These are phyloP conservation scores for Miichthys miiuy DNA, from an alignment of 2,797 vertebrate species.

Conservation along the genomic window DNA sequence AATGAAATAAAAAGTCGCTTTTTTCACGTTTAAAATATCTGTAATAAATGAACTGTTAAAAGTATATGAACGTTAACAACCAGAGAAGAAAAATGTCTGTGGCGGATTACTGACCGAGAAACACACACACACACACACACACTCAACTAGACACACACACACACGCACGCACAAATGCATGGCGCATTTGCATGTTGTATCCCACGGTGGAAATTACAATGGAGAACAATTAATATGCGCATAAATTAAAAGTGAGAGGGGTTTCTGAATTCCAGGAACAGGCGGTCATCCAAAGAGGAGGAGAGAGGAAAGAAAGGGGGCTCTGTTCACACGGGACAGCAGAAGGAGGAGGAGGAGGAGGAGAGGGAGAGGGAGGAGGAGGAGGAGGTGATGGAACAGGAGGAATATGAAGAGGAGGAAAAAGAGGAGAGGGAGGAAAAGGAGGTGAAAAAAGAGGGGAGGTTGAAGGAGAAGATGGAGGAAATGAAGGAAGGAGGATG, in stretches of 20 bases:
- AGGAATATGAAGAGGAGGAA: background rate
- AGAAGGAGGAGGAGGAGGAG: slow-evolving; percentile 50
- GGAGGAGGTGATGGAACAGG: too few species aligned
- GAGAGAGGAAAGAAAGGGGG: slow-evolving; percentile 77
- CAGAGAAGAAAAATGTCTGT: slow-evolving; percentile 9
- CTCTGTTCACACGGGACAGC: slow-evolving; percentile 84
- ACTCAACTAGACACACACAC: background rate
- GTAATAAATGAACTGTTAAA: slow-evolving; percentile 20
- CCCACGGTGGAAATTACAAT: slow-evolving; percentile 90
- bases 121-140: slow-evolving; percentile 1
- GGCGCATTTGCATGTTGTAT: slow-evolving; percentile 86
- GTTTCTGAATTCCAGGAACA: slow-evolving; percentile 83
- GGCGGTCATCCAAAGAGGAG: slow-evolving; percentile 79
- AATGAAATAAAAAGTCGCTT: background rate
- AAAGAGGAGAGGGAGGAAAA: background rate
- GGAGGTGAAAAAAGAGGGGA: background rate
- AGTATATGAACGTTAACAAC: slow-evolving; percentile 29
- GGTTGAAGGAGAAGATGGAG: background rate
- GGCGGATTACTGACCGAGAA: slow-evolving; percentile 27
- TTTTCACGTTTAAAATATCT: background rate
- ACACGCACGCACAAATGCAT: slow-evolving; percentile 57
- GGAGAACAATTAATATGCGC: slow-evolving; percentile 88
- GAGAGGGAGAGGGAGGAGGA: background rate
- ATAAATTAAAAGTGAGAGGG: slow-evolving; percentile 89
- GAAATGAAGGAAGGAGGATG: too few species aligned